Evolutionary conservation across 2,888 invertebrate genomes (phyloP), one percentile per base, ranked within the genome.

Genomic region (Acrobasis repandana): DNA sequence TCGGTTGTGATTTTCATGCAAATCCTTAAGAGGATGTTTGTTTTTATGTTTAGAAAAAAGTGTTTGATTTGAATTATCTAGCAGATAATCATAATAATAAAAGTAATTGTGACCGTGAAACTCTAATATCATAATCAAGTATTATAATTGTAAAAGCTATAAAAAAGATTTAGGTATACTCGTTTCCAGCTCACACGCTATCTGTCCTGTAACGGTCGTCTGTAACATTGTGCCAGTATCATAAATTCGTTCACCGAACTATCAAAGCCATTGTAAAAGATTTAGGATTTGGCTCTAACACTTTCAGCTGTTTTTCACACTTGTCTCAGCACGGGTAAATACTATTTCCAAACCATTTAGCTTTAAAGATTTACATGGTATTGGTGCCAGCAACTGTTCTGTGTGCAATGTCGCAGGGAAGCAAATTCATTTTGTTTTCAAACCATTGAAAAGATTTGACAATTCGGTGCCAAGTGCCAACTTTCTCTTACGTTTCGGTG

Each of bases 401-500:
- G 4, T n/a, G 18, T 38, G 36, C 51, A 43, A 20, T 20, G 18
- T 20, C 38, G 38, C 14, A 14, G 8, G 18, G 6, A 14, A 16
- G 52, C 15, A 54, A 38, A 38, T 16, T 38, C 8, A 50, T 28
- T 54, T 20, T 8, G n/a, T 54, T 54, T 54, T 54, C 36, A 54
- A 38, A 54, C 34, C 9, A 11, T 54, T 54, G 38, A 5, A 50
- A 50, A 28, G 36, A 36, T 11, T 38, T 54, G 11, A 15, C 18
- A 20, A 38, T 54, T 36, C 51, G 14, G 14, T 15, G 51, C 33
- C 33, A 51, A 51, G 28, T 28, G 8, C 6, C 28, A 5, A 28
- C 28, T 28, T 28, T 28, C 28, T 60, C 66, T 70, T 73, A 73
- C 74, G 63, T 52, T 63, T 43, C 75, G 65, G 80, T 83, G 79